Base-by-base conservation (phyloP, 2,797 vertebrate species). In the Calcarius lapponicus region DNA sequence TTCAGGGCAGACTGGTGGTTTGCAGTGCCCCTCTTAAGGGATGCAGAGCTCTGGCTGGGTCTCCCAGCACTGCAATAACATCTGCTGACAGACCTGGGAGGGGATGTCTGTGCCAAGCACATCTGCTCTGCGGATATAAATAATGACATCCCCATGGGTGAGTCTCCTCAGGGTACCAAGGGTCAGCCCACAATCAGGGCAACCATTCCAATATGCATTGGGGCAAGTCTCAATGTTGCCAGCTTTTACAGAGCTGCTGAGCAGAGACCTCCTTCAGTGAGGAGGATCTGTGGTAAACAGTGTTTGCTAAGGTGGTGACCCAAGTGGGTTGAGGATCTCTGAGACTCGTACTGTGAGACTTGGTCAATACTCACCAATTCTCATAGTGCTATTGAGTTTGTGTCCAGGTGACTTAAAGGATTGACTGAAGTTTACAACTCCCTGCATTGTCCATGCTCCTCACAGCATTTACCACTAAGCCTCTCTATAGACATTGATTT, bases 21-120 rank as follows among this genome's bases (percentile, higher is more conserved):
- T 12, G 1, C 3, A 13, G 53, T 75, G 32, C n/a, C n/a, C 43
- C 48, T 80, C 2, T 0, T 0, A 12, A 75, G 21, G 57, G 19
- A 34, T 24, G 31, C 34, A 66, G 64, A 31, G 9, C 45, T 80
- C 34, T 47, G 5, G 2, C 19, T 80, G 72, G 38, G 56, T 4
- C 25, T 74, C 24, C 48, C 58, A 65, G 28, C 75, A 28, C 26
- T 36, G 32, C 34, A 11, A 1, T 22, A 54, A 80, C 53, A 83
- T 45, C 50, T 87, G 84, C 51, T 8, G 11, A 20, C 0, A 0
- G 69, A 38, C 57, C n/a, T 54, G 36, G 45, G 67, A 64, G 29
- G 32, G 20, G 40, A 74, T 16, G 2, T n/a, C 40, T 78, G 67
- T 62, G 61, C 32, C 4, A 7, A 80, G 69, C 36, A 64, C 53